Base-by-base conservation (phyloP, 2,113 vertebrate species). In the Heterotis niloticus region DNA sequence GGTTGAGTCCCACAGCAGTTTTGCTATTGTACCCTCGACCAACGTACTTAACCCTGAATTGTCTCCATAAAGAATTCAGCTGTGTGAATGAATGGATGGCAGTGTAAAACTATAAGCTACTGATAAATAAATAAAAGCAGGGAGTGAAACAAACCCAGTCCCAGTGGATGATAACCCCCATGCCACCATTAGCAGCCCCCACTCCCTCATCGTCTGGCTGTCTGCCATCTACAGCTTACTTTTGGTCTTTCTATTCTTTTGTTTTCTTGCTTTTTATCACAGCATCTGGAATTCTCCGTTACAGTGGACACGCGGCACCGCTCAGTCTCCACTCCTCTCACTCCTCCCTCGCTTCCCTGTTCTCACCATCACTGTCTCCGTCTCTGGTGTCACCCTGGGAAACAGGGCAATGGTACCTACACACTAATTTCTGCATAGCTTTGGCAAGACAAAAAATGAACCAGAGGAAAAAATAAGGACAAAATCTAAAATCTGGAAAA, bases 221-320 rank as follows among this genome's bases (percentile, higher is more conserved):
- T 89, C 89, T 89, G 86, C 82, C 71, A 69, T 76, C 78, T 82
- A 72, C 62, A 7, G 56, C 54, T 81, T 75, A 5, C 64, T 56
- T 69, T 77, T 29, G 78, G 54, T 85, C 84, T 88, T 88, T 91
- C 87, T 91, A 90, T 90, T 89, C 91, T 86, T 90, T 87, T 90
- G 89, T 90, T 91, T 92, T 90, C 86, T 91, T 90, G 83, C 91
- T 89, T 88, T 82, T 88, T 90, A 92, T 92, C 91, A 86, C 79
- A 26, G 76, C 82, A 91, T 92, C 91, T 88, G 87, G 88, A 90
- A 90, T 89, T 87, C 86, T 89, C 83, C 85, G 88, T 89, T 83
- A 84, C 78, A 83, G 75, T 84, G 90, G 91, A 88, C 89, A 89
- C 60, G 75, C 81, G 86, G 86, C 85, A 86, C 88, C 87, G 79